Conservation (phyloP, 2,113 vertebrate species). For the Gorsachius goisagi region DNA sequence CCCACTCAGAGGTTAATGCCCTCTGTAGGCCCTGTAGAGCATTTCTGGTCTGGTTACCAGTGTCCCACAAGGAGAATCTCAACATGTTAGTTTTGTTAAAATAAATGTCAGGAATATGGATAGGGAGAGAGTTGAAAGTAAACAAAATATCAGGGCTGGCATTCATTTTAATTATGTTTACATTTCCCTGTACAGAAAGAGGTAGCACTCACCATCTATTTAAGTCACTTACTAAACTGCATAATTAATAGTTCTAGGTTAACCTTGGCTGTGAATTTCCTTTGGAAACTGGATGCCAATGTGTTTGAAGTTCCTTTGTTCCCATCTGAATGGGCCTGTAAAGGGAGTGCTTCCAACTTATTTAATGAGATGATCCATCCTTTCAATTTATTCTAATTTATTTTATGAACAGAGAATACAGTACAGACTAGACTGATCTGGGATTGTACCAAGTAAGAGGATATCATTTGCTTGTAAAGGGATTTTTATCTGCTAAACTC, state of each 20-base stretch:
- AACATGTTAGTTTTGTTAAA: neutral
- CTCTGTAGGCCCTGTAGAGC: neutral
- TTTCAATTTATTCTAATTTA: constrained; percentile 20
- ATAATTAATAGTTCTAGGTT: neutral
- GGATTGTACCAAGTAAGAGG: neutral
- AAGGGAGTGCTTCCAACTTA: neutral
- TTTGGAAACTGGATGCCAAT: neutral
- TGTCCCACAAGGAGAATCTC: neutral
- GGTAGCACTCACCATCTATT: neutral
- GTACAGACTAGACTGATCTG: neutral
- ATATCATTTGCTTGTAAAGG: neutral
- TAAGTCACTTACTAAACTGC: neutral
- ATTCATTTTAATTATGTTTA: constrained; percentile 2
- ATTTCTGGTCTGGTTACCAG: neutral
- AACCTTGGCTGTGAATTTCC: neutral
- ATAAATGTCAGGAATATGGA: neutral
- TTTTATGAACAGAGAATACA: neutral
- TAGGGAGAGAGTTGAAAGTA: neutral
- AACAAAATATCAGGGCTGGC: neutral
- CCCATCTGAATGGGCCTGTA: neutral
- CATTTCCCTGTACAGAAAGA: neutral
- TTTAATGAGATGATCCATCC: neutral
- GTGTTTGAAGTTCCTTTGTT: neutral
- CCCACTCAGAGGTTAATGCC: neutral
- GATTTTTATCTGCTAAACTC: neutral